These are phyloP conservation scores for Bucco capensis DNA, from an alignment of 2,113 vertebrate species.

Conservation along the genomic window DNA sequence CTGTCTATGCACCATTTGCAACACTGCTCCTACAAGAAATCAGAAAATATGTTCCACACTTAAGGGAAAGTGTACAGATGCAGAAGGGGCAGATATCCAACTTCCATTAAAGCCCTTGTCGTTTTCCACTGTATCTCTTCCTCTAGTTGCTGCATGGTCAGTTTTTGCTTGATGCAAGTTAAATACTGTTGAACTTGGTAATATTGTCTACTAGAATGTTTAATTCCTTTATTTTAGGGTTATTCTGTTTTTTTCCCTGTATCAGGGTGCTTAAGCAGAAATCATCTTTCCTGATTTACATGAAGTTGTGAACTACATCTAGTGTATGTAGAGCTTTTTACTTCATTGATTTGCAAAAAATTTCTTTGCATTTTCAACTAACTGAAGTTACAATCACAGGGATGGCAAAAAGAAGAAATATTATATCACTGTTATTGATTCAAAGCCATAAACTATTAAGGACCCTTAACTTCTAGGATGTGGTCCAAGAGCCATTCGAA, in stretches of 20 bases:
- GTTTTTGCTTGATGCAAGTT: background rate
- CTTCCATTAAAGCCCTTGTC: background rate
- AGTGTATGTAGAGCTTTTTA: background rate
- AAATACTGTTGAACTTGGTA: background rate
- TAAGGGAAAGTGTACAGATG: background rate
- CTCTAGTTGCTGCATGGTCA: background rate
- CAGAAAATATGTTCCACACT: background rate
- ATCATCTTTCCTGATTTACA: background rate
- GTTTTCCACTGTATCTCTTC: background rate
- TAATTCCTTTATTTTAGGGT: background rate
- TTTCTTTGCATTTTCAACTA: background rate
- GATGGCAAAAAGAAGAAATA: background rate
- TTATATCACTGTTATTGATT: background rate
- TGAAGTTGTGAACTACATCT: background rate
- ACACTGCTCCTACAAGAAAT: background rate
- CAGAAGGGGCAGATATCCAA: background rate
- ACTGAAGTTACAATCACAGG: background rate
- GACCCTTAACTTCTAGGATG: conserved; percentile 21
- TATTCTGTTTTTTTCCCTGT: background rate
- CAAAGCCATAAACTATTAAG: conserved; percentile 26
- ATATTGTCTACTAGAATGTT: background rate
- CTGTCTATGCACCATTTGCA: background rate
- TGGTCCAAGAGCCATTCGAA: background rate
- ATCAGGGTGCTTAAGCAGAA: background rate
- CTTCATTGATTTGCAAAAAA: background rate